Evolutionary conservation across 2,797 vertebrate genomes (phyloP), one percentile per base, ranked within the genome.

Genomic region (Alectoris magna): DNA sequence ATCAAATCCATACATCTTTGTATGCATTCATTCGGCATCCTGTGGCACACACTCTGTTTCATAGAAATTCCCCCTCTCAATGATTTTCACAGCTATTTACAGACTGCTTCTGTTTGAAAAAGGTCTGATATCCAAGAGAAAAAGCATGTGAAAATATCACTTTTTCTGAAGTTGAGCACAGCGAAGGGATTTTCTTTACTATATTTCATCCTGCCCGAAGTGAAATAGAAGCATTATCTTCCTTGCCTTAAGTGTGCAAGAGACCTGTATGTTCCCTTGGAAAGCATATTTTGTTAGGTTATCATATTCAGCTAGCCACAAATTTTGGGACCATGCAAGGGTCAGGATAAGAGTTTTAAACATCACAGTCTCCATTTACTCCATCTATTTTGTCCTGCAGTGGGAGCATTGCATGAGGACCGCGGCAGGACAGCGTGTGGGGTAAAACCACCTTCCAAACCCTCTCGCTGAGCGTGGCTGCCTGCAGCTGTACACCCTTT

Each of bases 71-170:
- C 24, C 43, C 17, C 82, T 87, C 43, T 84, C 88, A 27, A 26
- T 59, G 55, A 77, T 81, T 91, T 93, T 95, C 82, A 89, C 87
- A 72, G 87, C 63, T 94, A 66, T 95, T 92, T 87, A 75, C 62
- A 91, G 63, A 9, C 59, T 76, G 60, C 24, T 92, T 66, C 51
- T 14, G 18, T 89, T 81, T 84, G 72, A 89, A 89, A 94, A 77
- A 76, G 3, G 51, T 60, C 63, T 72, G 43, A 62, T 60, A 77
- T 4, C 36, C 43, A 82, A 79, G 41, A 31, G 59, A 72, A 78
- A 70, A 64, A 27, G 26, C 6, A 46, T 48, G 49, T 72, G 67
- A 92, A 95, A 92, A 73, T 18, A 64, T 0, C 5, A 19, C 7
- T 43, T 87, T 79, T 94, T 76, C 80, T 88, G 70, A 81, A 75